These are phyloP conservation scores for Formicarius rufipectus DNA, from an alignment of 2,113 vertebrate species.

Conservation along the genomic window DNA sequence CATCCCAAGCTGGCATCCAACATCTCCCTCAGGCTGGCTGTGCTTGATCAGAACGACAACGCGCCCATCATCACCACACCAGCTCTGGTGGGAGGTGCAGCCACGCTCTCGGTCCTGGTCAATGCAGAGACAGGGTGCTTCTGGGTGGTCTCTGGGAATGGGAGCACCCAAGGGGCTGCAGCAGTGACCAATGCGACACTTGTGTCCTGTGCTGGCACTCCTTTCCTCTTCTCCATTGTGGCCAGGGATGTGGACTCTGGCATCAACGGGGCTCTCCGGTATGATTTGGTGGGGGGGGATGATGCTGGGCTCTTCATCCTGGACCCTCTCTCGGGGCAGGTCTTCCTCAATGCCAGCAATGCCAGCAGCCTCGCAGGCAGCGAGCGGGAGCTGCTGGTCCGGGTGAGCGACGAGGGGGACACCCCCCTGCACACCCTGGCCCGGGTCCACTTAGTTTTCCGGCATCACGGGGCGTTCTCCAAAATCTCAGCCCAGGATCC, in stretches of 20 bases:
- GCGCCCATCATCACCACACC: slow-evolving; percentile 80
- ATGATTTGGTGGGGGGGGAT: slow-evolving; percentile 73
- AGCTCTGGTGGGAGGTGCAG: slow-evolving; percentile 73
- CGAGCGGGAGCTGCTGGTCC: slow-evolving; percentile 74
- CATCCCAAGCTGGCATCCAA: slow-evolving; percentile 81
- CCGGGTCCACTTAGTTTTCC: slow-evolving; percentile 80
- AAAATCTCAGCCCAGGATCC: slow-evolving; percentile 75
- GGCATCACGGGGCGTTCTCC: slow-evolving; percentile 80
- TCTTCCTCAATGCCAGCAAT: slow-evolving; percentile 87
- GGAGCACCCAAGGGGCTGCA: neutral
- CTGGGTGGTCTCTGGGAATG: slow-evolving; percentile 48
- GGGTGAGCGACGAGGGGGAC: slow-evolving; percentile 82
- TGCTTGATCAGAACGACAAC: slow-evolving; percentile 90
- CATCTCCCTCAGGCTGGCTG: slow-evolving; percentile 75
- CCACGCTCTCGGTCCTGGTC: slow-evolving; percentile 80
- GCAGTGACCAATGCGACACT: neutral
- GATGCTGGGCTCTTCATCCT: slow-evolving; percentile 76
- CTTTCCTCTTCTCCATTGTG: slow-evolving; percentile 68
- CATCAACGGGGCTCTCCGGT: slow-evolving; percentile 80
- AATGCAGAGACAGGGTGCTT: slow-evolving; percentile 76
- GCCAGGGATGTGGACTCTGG: slow-evolving; percentile 87
- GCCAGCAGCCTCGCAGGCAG: slow-evolving; percentile 84
- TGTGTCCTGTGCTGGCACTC: accelerated
- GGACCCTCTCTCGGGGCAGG: slow-evolving; percentile 77
- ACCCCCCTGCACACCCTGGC: slow-evolving; percentile 72